These are phyloP conservation scores for Lordiphosa fenestrarum DNA, from an alignment of 2,888 invertebrate genomes.

Conservation along the genomic window DNA sequence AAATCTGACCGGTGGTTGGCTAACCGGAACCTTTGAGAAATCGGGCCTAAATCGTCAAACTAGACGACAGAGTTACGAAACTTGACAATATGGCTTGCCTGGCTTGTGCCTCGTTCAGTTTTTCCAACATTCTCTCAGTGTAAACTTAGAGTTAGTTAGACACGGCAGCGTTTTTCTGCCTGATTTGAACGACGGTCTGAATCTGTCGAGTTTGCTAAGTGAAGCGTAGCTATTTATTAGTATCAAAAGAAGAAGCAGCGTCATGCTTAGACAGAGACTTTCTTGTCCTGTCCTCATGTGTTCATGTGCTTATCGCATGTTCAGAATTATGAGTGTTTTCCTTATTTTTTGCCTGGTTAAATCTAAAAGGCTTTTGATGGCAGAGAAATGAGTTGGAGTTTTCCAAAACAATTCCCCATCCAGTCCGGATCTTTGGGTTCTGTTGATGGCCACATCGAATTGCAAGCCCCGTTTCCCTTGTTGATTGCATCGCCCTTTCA, in stretches of 20 bases:
- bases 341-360: not conserved
- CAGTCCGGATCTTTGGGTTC: not conserved
- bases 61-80: too few species aligned
- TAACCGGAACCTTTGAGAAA: too few species aligned
- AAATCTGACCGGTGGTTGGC: too few species aligned
- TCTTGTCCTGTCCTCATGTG: slow-evolving; percentile 12
- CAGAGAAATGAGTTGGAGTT: slow-evolving; percentile 12
- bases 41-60: too few species aligned
- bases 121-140: too few species aligned
- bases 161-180: slow-evolving; percentile 69
- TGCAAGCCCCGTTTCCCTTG: too few species aligned
- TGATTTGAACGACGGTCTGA: slow-evolving; percentile 56
- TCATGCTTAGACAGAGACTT: slow-evolving; percentile 42
- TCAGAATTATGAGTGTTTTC: slow-evolving; percentile 57
- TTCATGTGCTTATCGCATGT: slow-evolving; percentile 53
- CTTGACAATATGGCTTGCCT: too few species aligned
- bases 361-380: slow-evolving; percentile 7
- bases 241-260: slow-evolving; percentile 41
- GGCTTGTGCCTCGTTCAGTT: too few species aligned
- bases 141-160: slow-evolving; percentile 53
- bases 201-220: slow-evolving; percentile 49
- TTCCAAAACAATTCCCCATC: not conserved
- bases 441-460: too few species aligned
- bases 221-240: slow-evolving; percentile 69
- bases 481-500: not conserved